Conservation (phyloP, 2,113 vertebrate species). For the Conger conger region DNA sequence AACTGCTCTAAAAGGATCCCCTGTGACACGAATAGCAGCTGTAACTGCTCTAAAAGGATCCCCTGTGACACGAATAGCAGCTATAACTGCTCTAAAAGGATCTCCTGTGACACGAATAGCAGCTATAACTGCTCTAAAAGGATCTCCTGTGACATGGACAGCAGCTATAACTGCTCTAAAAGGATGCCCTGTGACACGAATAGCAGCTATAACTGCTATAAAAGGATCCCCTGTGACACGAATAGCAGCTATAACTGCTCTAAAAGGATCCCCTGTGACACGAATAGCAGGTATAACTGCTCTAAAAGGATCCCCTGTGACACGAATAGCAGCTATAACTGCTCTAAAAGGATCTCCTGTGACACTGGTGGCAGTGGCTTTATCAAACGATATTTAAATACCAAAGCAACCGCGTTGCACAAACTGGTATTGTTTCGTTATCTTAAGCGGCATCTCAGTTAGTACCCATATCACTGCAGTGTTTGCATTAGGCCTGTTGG, state of each 20-base stretch:
- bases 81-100: conserved; percentile 15
- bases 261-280: conserved; percentile 9
- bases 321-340: conserved; percentile 23
- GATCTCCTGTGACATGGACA: conserved; percentile 17
- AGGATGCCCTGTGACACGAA: too few species aligned
- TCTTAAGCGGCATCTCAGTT: background rate
- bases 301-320: background rate
- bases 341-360: background rate
- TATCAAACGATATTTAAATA: conserved; percentile 1
- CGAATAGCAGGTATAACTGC: conserved; percentile 26
- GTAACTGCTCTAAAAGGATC: conserved; percentile 15
- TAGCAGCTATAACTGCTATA: conserved; percentile 24
- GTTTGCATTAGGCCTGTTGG: background rate
- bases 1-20: conserved; percentile 14
- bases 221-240: too few species aligned
- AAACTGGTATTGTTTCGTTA: background rate
- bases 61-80: too few species aligned
- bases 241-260: conserved; percentile 24
- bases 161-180: conserved; percentile 21
- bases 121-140: conserved; percentile 18
- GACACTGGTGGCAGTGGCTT: background rate
- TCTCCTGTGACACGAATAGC: too few species aligned
- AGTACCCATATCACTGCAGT: background rate
- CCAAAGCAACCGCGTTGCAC: background rate
- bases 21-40: too few species aligned